Base-by-base conservation (phyloP, 2,888 invertebrate genomes). In the Oxyscelio sp. region DNA sequence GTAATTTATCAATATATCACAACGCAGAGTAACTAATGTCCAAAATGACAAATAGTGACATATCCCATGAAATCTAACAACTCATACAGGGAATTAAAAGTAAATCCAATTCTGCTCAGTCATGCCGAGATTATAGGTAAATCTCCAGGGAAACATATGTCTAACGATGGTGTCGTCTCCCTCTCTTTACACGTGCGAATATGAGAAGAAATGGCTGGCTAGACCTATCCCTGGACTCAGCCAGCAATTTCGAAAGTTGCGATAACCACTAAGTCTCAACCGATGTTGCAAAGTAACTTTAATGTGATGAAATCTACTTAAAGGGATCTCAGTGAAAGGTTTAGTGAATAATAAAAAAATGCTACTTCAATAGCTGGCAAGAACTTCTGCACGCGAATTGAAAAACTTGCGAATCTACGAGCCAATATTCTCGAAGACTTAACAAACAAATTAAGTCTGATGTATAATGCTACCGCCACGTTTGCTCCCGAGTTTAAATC, bases 61-160 rank as follows among this genome's bases (percentile, higher is more conserved):
- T 45, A 74, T 74, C 54, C 45, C 56, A 22, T 63, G 56, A 65
- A 74, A 65, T 74, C 56, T 56, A 63, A n/a, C n/a, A n/a, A 74
- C 63, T 61, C 61, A 74, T 56, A 40, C n/a, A 68, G 52, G 58
- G 61, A 81, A 81, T 74, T 81, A 61, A 68, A 81, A 74, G 74
- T 68, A 68, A 77, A 77, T 27, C 43, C 24, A 52, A 81, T 74
- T 43, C 66, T 17, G 19, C 22, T 52, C 66, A 63, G 68, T 50
- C 61, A 68, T 52, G 21, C 52, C 52, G 54, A 61, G 68, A 74
- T 81, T 73, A 74, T 74, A 31, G 68, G 45, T 68, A 11, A 45
- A 81, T 68, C 81, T 68, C 81, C 31, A 1, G 74, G 81, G 81
- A 61, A 48, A 48, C 81, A 54, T 81, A 56, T 74, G 65, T 80